Conservation (phyloP, 1,140 invertebrate species). For the Lepidurus arcticus region DNA sequence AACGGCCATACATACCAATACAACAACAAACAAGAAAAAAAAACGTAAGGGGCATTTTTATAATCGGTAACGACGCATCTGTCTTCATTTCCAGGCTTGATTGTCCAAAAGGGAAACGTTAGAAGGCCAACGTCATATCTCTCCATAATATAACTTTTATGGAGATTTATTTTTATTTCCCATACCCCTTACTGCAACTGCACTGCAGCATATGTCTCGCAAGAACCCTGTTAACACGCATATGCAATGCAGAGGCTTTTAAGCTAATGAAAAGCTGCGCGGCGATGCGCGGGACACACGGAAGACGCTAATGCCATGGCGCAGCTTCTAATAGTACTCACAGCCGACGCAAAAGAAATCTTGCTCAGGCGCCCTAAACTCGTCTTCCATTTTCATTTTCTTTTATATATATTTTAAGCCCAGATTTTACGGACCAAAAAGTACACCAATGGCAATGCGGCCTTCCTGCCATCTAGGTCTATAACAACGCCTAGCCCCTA, state of each 20-base stretch:
- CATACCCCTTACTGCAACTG: neutral
- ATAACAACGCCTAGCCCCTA: too few relatives aligned
- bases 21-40: neutral
- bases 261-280: slow-evolving; percentile 14
- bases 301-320: neutral
- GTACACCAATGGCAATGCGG: too few relatives aligned
- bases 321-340: neutral
- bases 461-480: too few relatives aligned
- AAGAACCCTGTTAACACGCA: slow-evolving; percentile 14
- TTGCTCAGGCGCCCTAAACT: neutral
- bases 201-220: neutral
- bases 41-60: neutral
- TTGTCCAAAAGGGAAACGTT: too few relatives aligned
- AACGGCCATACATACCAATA: neutral
- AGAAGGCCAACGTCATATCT: neutral
- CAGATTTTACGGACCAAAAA: too few relatives aligned
- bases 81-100: slow-evolving; percentile 13
- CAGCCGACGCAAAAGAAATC: neutral
- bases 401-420: too few relatives aligned
- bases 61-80: neutral
- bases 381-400: neutral
- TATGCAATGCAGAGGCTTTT: slow-evolving; percentile 12
- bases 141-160: neutral
- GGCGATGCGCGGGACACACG: neutral
- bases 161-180: neutral